phyloP scores from a whole-genome alignment of 2,888 invertebrate species.

The Drosophila mayaguana region DNA sequence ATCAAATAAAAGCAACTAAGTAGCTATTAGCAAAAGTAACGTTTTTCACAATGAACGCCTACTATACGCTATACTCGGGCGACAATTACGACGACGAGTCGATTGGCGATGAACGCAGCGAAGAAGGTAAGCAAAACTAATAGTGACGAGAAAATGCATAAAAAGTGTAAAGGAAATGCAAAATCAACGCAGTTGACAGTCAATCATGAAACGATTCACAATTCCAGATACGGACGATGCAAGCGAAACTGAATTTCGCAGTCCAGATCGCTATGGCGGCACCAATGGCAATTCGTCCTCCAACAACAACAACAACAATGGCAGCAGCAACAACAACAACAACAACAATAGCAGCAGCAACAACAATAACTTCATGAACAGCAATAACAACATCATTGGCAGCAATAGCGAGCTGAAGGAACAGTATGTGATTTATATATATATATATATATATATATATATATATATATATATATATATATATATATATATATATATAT shows the following conservation, averaged over 20 bases:
- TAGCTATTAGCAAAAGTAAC: background rate
- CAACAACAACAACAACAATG: conserved; percentile 53
- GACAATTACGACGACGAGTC: conserved; percentile 71
- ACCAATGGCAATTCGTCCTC: conserved; percentile 66
- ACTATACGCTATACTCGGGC: conserved; percentile 54
- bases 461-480: background rate
- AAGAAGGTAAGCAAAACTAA: conserved; percentile 60
- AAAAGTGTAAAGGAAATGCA: background rate
- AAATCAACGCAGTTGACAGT: conserved; percentile 11
- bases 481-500: background rate
- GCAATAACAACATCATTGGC: conserved; percentile 56
- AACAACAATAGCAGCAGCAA: conserved; percentile 24
- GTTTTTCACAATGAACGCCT: conserved; percentile 49
- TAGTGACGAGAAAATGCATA: background rate
- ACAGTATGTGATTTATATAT: conserved; percentile 76
- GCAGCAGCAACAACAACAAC: conserved; percentile 3
- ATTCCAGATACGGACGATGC: conserved; percentile 96
- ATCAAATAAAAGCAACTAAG: background rate
- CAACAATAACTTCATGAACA: conserved; percentile 13
- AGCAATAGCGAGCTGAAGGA: conserved; percentile 84
- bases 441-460: background rate
- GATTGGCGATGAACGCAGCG: conserved; percentile 72
- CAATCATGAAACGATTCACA: conserved; percentile 28
- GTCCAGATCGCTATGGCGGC: conserved; percentile 82
- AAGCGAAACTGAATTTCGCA: conserved; percentile 96